phyloP scores from a whole-genome alignment of 2,888 invertebrate species.

The Heliconius ethilla region DNA sequence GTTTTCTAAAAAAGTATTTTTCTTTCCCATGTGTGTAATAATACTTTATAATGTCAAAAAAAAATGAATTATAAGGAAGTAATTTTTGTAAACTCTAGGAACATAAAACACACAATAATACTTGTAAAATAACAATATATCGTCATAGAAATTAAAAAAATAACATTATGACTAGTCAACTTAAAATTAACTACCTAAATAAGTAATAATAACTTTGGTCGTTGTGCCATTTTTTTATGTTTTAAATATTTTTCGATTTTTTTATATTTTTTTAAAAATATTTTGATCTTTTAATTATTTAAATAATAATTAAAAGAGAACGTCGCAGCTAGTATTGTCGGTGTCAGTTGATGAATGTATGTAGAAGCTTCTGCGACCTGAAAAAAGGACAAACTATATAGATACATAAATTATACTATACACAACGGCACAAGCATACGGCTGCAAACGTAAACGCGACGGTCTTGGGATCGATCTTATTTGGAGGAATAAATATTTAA shows the following conservation, averaged over 20 bases:
- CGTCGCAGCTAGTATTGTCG: conserved; percentile 73
- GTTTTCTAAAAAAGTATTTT: no score
- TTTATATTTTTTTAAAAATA: conserved; percentile 58
- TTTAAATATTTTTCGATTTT: conserved; percentile 75
- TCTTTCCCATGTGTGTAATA: no score
- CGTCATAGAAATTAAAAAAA: conserved; percentile 47
- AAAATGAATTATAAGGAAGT: no score
- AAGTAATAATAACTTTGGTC: conserved; percentile 72
- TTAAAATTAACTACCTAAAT: conserved; percentile 66
- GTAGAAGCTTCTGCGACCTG: conserved; percentile 53
- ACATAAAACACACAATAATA: conserved; percentile 35
- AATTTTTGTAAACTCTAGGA: conserved; percentile 2
- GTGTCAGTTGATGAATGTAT: conserved; percentile 69
- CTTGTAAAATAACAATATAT: conserved; percentile 42
- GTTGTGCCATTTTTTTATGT: conserved; percentile 81
- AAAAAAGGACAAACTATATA: conserved; percentile 46
- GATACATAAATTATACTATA: not conserved
- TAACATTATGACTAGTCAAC: conserved; percentile 65
- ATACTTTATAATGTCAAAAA: no score
- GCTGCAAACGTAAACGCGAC: no score
- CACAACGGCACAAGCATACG: no score
- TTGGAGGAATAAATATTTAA: no score
- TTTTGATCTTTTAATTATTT: conserved; percentile 39
- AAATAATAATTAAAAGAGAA: conserved; percentile 48
- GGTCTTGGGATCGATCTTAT: no score